A percentile compares a stretch with the other conserved stretches of the same genome.
phyloP scores from a whole-genome alignment of 2,888 invertebrate genomes.

The Drosophila anomalipes region DNA sequence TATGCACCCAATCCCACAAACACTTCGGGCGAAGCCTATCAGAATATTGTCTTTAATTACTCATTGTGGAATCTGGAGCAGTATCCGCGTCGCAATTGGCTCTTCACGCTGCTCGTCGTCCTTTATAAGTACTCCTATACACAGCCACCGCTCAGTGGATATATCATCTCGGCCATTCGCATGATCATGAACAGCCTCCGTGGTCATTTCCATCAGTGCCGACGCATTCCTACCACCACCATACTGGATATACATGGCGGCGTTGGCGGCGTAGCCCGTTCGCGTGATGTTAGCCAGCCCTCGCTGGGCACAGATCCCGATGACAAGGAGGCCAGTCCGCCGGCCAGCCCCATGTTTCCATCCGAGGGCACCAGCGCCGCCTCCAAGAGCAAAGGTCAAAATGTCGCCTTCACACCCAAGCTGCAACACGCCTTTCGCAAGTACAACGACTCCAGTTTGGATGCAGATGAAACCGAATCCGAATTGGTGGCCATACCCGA shows the following conservation, averaged over 20 bases:
- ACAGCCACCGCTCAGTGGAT: slow-evolving; percentile 89
- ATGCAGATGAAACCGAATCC: slow-evolving; percentile 94
- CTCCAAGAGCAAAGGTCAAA: slow-evolving; percentile 85
- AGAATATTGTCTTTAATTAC: slow-evolving; percentile 88
- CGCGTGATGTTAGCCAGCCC: slow-evolving; percentile 90
- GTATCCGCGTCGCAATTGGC: slow-evolving; percentile 95
- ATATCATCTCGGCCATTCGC: slow-evolving; percentile 92
- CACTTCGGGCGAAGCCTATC: slow-evolving; percentile 87
- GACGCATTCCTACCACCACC: slow-evolving; percentile 92
- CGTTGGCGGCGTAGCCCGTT: slow-evolving; percentile 85
- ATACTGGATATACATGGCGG: slow-evolving; percentile 89
- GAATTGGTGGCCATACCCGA: slow-evolving; percentile 96
- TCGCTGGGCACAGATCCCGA: slow-evolving; percentile 90
- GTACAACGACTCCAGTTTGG: slow-evolving; percentile 87
- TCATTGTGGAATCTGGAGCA: slow-evolving; percentile 95
- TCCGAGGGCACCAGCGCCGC: slow-evolving; percentile 86
- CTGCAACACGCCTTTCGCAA: slow-evolving; percentile 85
- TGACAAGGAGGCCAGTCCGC: slow-evolving; percentile 87
- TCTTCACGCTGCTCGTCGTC: slow-evolving; percentile 95
- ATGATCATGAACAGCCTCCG: slow-evolving; percentile 95
- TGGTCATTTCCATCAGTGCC: slow-evolving; percentile 92
- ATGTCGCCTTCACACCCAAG: slow-evolving; percentile 90
- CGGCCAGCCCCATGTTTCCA: slow-evolving; percentile 88
- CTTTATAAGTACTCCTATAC: slow-evolving; percentile 97
- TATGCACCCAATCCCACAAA: slow-evolving; percentile 93